Percentiles rank a stretch among this genome's conserved stretches.
Conservation (phyloP, 1,140 invertebrate species). For the Lanistes nyassanus region DNA sequence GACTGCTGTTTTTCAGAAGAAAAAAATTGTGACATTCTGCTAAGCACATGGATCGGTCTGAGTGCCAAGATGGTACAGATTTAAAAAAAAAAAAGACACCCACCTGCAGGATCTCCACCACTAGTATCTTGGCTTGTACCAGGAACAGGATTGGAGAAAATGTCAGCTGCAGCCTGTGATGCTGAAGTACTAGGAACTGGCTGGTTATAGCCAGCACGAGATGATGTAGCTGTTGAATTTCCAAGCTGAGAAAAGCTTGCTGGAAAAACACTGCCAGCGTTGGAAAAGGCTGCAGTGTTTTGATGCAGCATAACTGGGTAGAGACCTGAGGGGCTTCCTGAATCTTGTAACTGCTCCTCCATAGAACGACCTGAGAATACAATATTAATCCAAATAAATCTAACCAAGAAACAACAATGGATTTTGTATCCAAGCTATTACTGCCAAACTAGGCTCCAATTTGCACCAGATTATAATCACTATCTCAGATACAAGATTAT, state of each 20-base stretch:
- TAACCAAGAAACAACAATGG: too few species aligned
- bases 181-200: conserved; percentile 13
- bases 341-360: too few species aligned
- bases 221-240: conserved; percentile 14
- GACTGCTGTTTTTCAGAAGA: too few species aligned
- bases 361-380: too few species aligned
- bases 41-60: conserved; percentile 5
- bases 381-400: too few species aligned
- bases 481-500: too few species aligned
- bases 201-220: neutral
- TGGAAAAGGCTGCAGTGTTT: conserved; percentile 20
- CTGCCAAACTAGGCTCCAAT: too few species aligned
- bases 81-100: conserved; percentile 9
- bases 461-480: too few species aligned
- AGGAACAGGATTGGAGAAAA: neutral
- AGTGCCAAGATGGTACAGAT: neutral
- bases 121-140: neutral
- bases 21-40: too few species aligned
- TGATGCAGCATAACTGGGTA: conserved; percentile 24
- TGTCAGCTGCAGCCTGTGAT: conserved; percentile 7
- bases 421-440: too few species aligned
- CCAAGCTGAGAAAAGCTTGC: neutral
- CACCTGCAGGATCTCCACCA: conserved; percentile 21
- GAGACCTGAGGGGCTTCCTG: neutral
- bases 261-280: conserved; percentile 5